Base-by-base conservation (phyloP, 2,888 invertebrate genomes). In the Suillia variegata region DNA sequence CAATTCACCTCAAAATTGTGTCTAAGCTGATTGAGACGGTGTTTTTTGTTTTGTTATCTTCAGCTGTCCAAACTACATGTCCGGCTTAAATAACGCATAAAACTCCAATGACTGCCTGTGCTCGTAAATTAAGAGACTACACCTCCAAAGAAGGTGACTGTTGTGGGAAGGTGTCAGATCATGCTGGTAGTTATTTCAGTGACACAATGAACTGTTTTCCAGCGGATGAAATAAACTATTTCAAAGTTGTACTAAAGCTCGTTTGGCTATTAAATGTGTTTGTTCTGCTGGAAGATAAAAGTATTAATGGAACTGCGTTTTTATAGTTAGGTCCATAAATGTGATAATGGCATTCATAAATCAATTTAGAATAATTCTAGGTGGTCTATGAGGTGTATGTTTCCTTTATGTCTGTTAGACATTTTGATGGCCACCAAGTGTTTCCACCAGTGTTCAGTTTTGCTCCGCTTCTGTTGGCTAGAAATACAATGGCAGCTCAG, bases 201-300 rank as follows among this genome's bases (percentile, higher is more conserved):
- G 38, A 38, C 6, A 31, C 6, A 31, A 12, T 8, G 51, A 47
- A 18, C 12, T 22, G 22, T 15, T 5, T 18, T 5, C 34, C 47
- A 59, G 47, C 56, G 59, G 59, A 59, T 54, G 54, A 38, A 38
- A 59, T 59, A 59, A 59, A 59, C 54, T 33, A 59, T 54, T 31
- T 20, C 18, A 20, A 13, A 38, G 6, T 38, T n/a, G n/a, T 38
- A 38, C 4, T 38, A 13, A 38, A 38, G 38, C 6, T n/a, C 10
- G 38, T 38, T 38, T 38, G 38, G 38, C 4, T n/a, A 4, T 38
- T 38, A n/a, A 38, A 38, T 38, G 38, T 13, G 38, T 38, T 38
- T 38, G 26, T 26, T 26, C 26, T 10, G 26, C 26, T 26, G 5
- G 5, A n/a, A n/a, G n/a, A n/a, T n/a, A n/a, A n/a, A n/a, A n/a